phyloP scores from a whole-genome alignment of 2,888 invertebrate species.

The Aphodius granarius region DNA sequence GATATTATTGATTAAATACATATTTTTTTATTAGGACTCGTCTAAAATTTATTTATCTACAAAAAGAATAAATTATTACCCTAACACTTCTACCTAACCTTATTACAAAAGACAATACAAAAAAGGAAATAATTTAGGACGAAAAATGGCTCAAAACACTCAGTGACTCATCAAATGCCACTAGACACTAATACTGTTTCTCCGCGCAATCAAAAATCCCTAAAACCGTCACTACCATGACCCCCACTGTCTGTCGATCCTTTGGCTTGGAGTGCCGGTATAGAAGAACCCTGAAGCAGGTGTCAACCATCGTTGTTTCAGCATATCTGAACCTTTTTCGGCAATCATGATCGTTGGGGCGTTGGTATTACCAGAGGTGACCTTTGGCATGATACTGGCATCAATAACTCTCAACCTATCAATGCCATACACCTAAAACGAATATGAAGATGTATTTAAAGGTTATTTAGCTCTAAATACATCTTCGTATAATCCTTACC shows the following conservation, averaged over 20 bases:
- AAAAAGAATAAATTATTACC: slow-evolving; percentile 1
- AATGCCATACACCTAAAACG: slow-evolving; percentile 62
- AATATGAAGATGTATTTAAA: neutral
- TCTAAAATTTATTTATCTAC: neutral
- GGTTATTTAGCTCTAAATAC: neutral
- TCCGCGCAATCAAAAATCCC: neutral
- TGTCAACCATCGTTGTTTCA: slow-evolving; percentile 64
- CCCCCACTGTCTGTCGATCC: slow-evolving; percentile 48
- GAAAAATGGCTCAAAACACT: neutral
- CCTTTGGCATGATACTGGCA: slow-evolving; percentile 69
- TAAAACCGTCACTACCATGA: slow-evolving; percentile 34
- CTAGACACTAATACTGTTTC: neutral
- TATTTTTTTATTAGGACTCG: neutral
- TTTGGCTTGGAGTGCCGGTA: slow-evolving; percentile 43
- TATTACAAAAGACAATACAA: too few species aligned
- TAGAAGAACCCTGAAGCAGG: slow-evolving; percentile 50
- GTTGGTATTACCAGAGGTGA: slow-evolving; percentile 68
- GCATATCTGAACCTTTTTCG: slow-evolving; percentile 67
- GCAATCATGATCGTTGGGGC: slow-evolving; percentile 71
- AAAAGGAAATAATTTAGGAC: neutral
- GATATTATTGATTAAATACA: neutral
- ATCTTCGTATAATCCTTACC: slow-evolving; percentile 35
- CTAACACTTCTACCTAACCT: too few species aligned
- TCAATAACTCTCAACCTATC: slow-evolving; percentile 69
- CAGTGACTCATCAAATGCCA: neutral